Evolutionary conservation across 2,888 invertebrate genomes (phyloP), one percentile per base, ranked within the genome.

Genomic region (Achlya flavicornis): DNA sequence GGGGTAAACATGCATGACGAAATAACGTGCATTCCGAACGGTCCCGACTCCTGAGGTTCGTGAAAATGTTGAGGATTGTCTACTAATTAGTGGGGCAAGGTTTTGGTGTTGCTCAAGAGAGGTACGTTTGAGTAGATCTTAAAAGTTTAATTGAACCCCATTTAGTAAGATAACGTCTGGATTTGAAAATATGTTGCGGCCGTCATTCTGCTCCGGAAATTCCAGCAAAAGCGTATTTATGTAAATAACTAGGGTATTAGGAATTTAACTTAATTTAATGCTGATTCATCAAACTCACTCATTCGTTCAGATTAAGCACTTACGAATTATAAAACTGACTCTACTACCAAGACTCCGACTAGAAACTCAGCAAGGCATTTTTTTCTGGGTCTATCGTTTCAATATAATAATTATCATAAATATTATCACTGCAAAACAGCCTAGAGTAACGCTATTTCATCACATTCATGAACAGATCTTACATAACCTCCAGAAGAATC

Each of bases 21-120:
- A 83, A 83, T 77, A 73, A 72, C 73, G 75, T 74, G 77, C 83
- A 86, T 86, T 84, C 86, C 80, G 68, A 75, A 69, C 72, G 71
- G 74, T 79, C 75, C 74, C 72, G 73, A 68, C 72, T 72, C 73
- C 77, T 74, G 74, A 75, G 53, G 60, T 19, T 60, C 80, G 76
- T 73, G 73, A 76, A 72, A 79, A 76, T 78, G 77, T 75, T 69
- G 81, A 82, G 80, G 84, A 84, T 78, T 77, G 81, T 79, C 75
- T 78, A 79, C 79, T 87, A 84, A 86, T 87, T 85, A 87, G 77
- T 72, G 72, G 72, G 73, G 76, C 83, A 83, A 85, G 83, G 81
- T 79, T 71, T 53, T 64, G 73, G 64, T 59, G 65, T 70, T 71
- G 62, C 60, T 19, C 41, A 60, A 60, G 38, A 41, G 16, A 59